A percentile compares a stretch with the other conserved stretches of the same genome.
Evolutionary conservation across 2,113 vertebrate genomes (phyloP).

Genomic region (Manacus vitellinus): DNA sequence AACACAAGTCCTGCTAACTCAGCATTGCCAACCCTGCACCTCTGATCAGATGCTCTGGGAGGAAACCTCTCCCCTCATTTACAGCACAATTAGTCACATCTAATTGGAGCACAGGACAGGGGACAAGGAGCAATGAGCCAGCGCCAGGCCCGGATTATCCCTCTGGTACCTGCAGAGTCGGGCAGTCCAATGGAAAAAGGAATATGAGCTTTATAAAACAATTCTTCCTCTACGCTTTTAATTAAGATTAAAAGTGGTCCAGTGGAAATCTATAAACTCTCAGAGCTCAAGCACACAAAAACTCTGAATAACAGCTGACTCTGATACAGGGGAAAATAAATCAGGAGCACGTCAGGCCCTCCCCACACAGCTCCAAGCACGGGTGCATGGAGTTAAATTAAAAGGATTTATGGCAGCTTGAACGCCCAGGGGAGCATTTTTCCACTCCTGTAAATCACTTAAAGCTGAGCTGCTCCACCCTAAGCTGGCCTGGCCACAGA

Average conservation of each 20-base stretch:
- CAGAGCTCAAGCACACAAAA: neutral
- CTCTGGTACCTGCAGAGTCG: rapidly evolving
- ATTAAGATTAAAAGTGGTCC: neutral
- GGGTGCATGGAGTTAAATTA: neutral
- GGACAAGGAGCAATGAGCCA: neutral
- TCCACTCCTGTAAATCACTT: neutral
- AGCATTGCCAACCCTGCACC: neutral
- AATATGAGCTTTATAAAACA: neutral
- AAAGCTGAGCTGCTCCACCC: neutral
- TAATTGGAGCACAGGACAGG: neutral
- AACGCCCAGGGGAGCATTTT: neutral
- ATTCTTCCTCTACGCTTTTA: neutral
- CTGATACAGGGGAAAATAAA: neutral
- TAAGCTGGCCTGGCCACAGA: neutral
- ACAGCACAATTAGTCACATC: neutral
- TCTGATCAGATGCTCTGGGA: neutral
- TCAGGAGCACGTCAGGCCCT: neutral
- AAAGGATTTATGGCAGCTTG: neutral
- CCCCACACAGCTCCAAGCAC: neutral
- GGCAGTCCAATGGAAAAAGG: neutral
- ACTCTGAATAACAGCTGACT: neutral
- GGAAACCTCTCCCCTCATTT: neutral
- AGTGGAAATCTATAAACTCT: neutral
- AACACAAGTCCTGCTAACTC: neutral
- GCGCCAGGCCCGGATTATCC: rapidly evolving